phyloP scores from a whole-genome alignment of 2,113 vertebrate species.

The Hymenochirus boettgeri region DNA sequence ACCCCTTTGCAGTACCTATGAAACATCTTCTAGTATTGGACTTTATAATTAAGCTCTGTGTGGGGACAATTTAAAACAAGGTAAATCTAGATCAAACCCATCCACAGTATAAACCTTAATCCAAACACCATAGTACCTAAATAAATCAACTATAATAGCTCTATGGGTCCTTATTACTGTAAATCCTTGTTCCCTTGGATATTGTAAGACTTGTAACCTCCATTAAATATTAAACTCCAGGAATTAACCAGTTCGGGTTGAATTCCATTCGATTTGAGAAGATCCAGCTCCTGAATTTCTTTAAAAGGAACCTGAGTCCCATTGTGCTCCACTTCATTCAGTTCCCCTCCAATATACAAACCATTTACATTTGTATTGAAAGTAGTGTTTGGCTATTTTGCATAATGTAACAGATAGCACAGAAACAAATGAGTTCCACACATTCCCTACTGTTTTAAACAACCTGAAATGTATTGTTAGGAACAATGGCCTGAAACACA shows the following conservation, averaged over 20 bases:
- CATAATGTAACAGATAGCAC: slow-evolving; percentile 26
- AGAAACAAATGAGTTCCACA: slow-evolving; percentile 50
- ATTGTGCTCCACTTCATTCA: slow-evolving; percentile 9
- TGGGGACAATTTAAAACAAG: too few relatives aligned
- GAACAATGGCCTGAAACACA: slow-evolving; percentile 56
- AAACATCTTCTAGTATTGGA: too few relatives aligned
- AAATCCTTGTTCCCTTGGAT: too few relatives aligned
- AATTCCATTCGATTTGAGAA: too few relatives aligned
- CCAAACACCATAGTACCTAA: too few relatives aligned
- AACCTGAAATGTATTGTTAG: slow-evolving; percentile 57
- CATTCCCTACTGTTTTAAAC: slow-evolving; percentile 46
- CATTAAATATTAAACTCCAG: not conserved
- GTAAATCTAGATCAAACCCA: too few relatives aligned
- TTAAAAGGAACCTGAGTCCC: not conserved
- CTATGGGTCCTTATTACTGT: too few relatives aligned
- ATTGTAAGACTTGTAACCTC: not conserved
- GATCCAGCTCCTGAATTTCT: not conserved
- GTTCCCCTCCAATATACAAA: slow-evolving; percentile 21
- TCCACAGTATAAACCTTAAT: too few relatives aligned
- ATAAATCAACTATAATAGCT: too few relatives aligned
- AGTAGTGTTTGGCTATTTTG: slow-evolving; percentile 24
- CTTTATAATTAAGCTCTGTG: too few relatives aligned
- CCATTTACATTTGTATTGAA: slow-evolving; percentile 30
- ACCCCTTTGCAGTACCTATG: too few relatives aligned
- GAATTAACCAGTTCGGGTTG: not conserved